Base-by-base conservation (phyloP, 2,113 vertebrate genomes). In the Hippocampus zosterae region DNA sequence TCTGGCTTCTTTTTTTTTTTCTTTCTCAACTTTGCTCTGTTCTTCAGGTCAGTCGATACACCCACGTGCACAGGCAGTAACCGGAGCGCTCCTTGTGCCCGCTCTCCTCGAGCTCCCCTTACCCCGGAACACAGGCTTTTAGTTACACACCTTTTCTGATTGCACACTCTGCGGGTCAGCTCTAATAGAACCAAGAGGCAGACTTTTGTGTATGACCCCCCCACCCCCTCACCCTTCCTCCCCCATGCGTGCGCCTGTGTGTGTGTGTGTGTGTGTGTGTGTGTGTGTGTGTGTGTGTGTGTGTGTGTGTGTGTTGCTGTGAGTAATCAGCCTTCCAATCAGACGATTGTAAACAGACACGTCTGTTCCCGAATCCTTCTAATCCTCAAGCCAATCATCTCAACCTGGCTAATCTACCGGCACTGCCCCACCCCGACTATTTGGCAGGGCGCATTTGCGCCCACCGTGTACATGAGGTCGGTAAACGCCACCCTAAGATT, bases 91-190 rank as follows among this genome's bases (percentile, higher is more conserved):
- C 85, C 82, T 86, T 50, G 73, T 81, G 87, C 77, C 80, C 81
- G 69, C 77, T 72, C 72, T 79, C 81, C 76, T 79, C 76, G 78
- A 60, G 87, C 87, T 92, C 91, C 57, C 56, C 81, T 92, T 93
- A 88, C 91, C 75, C 84, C 82, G 69, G 72, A 69, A 79, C 77
- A 70, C 76, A 67, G 85, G 80, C 81, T 92, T 37, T 88, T 65
- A 50, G 88, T 92, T 92, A 89, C 91, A 81, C 79, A 82, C 73
- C 88, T 85, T 92, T 91, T 93, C 89, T 90, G 87, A 91, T 93
- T 91, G 86, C 90, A 89, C 80, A 74, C 83, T 88, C 71, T 78
- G 72, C 76, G 74, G 85, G 81, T 87, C 85, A 79, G 74, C 72
- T 68, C 68, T 75, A 74, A 82, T 79, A 79, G 77, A 77, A 74